phyloP scores from a whole-genome alignment of 2,113 vertebrate species.

The Thalassarche chlororhynchos region DNA sequence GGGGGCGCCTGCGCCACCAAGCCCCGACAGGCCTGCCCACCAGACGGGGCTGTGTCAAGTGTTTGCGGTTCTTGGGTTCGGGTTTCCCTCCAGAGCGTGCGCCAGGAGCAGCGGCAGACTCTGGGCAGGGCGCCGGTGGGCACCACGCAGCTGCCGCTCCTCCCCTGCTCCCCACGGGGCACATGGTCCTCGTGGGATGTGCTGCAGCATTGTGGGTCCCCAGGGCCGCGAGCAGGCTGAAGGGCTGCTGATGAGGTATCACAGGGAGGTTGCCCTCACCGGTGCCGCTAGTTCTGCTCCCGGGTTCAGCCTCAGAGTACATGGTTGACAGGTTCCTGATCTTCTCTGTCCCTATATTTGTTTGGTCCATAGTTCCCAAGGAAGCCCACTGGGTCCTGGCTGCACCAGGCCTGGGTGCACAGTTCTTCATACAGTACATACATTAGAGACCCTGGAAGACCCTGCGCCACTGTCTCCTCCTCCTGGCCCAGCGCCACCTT shows the following conservation, averaged over 20 bases:
- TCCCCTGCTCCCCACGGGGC: not conserved
- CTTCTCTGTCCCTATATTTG: conserved; percentile 42
- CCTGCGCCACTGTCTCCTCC: conserved; percentile 49
- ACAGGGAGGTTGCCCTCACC: conserved; percentile 6
- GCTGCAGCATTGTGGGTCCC: not conserved
- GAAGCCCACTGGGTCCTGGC: conserved; percentile 33
- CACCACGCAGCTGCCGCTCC: rapidly evolving
- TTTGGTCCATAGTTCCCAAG: conserved; percentile 60
- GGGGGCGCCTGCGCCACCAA: conserved; percentile 93
- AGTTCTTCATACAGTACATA: conserved; percentile 68
- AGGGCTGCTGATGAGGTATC: not conserved
- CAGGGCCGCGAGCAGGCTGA: not conserved
- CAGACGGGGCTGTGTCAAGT: conserved; percentile 61
- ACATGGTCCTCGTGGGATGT: not conserved
- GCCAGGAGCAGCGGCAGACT: not conserved
- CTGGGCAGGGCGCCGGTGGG: not conserved
- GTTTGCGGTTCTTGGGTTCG: conserved; percentile 54
- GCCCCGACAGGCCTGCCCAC: conserved; percentile 73
- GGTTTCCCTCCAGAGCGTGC: not conserved
- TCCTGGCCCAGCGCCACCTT: conserved; percentile 60
- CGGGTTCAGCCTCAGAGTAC: conserved; percentile 19
- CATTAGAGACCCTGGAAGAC: conserved; percentile 61
- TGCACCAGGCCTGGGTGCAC: conserved; percentile 35
- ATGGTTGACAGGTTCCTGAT: conserved; percentile 34
- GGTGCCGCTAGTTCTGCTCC: not conserved